These are phyloP conservation scores for Poecilia latipinna DNA, from an alignment of 2,113 vertebrate species.

Conservation along the genomic window DNA sequence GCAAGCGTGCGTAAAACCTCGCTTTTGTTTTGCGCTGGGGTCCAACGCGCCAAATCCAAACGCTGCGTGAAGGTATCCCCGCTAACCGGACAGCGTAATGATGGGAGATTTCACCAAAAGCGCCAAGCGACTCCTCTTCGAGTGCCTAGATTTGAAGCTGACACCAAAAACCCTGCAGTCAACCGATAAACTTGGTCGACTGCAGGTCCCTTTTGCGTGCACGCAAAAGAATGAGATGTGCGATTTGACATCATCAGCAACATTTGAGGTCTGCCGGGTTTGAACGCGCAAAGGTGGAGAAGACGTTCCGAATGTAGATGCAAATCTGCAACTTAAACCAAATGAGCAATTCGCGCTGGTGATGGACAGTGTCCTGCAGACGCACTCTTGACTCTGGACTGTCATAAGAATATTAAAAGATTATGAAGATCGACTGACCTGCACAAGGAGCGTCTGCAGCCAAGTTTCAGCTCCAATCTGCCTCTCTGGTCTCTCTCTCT, in stretches of 20 bases:
- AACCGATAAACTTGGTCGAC: background rate
- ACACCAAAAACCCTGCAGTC: background rate
- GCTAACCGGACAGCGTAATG: background rate
- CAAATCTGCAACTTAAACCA: conserved; percentile 10
- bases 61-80: background rate
- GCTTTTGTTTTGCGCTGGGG: conserved; percentile 20
- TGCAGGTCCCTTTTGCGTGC: background rate
- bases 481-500: background rate
- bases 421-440: conserved; percentile 49
- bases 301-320: background rate
- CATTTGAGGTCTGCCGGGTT: background rate
- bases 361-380: background rate
- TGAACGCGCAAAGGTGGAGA: conserved; percentile 16
- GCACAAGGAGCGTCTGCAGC: conserved; percentile 34
- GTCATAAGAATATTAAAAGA: background rate
- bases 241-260: conserved; percentile 1
- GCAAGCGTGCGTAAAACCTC: conserved; percentile 11
- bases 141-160: background rate
- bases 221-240: background rate
- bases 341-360: background rate
- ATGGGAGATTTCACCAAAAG: background rate
- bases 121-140: background rate
- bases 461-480: conserved; percentile 47
- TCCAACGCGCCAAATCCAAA: background rate
- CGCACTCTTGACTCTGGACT: background rate